Evolutionary conservation across 1,140 invertebrate genomes (phyloP).

Genomic region (Zaprionus inermis): DNA sequence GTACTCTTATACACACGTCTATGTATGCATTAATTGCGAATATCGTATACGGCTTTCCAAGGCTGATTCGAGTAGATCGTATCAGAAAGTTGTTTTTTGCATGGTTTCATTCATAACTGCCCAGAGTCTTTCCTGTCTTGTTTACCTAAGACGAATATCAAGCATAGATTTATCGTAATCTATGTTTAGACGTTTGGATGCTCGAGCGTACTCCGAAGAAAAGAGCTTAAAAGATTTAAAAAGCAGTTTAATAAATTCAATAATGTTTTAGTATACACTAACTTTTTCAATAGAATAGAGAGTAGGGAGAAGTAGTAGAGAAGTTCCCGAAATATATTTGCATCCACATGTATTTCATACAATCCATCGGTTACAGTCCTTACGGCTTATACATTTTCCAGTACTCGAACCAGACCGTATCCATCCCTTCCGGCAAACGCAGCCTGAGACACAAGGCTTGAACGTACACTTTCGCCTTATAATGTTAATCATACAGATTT

Average conservation of each 20-base stretch:
- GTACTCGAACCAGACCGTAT: conserved; percentile 16
- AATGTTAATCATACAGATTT: conserved; percentile 24
- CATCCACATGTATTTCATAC: not conserved
- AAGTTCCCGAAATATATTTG: too few relatives aligned
- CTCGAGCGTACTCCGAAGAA: not conserved
- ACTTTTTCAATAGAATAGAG: too few relatives aligned
- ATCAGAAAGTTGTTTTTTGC: conserved; percentile 41
- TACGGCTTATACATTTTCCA: conserved; percentile 34
- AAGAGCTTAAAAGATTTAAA: too few relatives aligned
- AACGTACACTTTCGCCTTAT: conserved; percentile 14
- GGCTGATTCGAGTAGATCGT: conserved; percentile 23
- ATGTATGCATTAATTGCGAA: conserved; percentile 4
- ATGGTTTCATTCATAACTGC: conserved; percentile 39
- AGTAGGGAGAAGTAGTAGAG: too few relatives aligned
- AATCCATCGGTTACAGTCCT: conserved; percentile 39
- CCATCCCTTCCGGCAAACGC: conserved; percentile 37
- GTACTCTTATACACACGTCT: not conserved
- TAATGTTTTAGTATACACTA: too few relatives aligned
- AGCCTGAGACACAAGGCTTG: conserved; percentile 31
- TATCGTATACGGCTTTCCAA: conserved; percentile 35
- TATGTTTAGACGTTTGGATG: not conserved
- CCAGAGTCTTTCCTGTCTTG: conserved; percentile 31
- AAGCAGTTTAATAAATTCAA: too few relatives aligned
- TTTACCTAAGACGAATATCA: conserved; percentile 8
- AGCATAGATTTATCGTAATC: not conserved